These are phyloP conservation scores for Noctua comes DNA, from an alignment of 2,888 invertebrate species.

Conservation along the genomic window DNA sequence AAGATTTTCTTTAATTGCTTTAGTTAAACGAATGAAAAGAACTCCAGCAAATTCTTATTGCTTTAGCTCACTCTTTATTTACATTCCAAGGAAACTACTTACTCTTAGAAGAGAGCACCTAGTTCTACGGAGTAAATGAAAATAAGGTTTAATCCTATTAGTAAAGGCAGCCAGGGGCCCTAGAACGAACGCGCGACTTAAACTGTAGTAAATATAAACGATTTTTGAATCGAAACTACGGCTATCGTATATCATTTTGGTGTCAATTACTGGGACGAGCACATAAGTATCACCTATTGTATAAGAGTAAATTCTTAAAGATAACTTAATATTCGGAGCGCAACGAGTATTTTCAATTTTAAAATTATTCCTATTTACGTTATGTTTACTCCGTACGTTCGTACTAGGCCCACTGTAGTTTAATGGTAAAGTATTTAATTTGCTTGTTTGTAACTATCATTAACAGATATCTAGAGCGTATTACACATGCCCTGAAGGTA, in stretches of 20 bases:
- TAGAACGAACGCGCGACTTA: background rate
- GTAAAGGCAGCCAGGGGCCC: background rate
- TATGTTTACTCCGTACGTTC: no score
- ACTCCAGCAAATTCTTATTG: constrained; percentile 20
- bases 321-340: no score
- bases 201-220: background rate
- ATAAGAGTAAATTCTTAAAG: no score
- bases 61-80: constrained; percentile 17
- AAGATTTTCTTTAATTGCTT: constrained; percentile 35
- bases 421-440: background rate
- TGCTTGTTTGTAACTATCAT: constrained; percentile 9
- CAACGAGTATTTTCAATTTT: background rate
- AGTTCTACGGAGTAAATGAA: constrained; percentile 12
- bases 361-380: background rate
- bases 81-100: constrained; percentile 43
- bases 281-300: background rate
- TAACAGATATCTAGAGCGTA: constrained; percentile 22
- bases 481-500: constrained; percentile 5
- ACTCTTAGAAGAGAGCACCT: constrained; percentile 7
- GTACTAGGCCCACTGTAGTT: background rate
- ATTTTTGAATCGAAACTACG: background rate
- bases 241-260: background rate
- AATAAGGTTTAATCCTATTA: constrained; percentile 23
- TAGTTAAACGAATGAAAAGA: constrained; percentile 26
- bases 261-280: background rate